Evolutionary conservation across 1,140 invertebrate species (phyloP).

Genomic region (Formica exsecta): DNA sequence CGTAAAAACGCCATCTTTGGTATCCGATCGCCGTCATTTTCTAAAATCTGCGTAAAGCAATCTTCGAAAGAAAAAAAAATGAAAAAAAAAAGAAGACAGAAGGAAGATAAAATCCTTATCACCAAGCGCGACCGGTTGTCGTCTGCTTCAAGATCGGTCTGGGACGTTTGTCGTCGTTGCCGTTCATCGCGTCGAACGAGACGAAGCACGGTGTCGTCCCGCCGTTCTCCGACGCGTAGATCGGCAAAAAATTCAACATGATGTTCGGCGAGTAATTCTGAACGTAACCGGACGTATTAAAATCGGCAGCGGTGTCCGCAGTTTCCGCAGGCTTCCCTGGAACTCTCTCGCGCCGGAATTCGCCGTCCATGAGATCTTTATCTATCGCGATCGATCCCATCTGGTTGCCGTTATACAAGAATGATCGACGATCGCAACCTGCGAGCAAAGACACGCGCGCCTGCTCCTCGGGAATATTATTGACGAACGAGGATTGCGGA

Average conservation of each 20-base stretch:
- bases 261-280: neutral
- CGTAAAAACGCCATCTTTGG: conserved; percentile 44
- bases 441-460: too few relatives aligned
- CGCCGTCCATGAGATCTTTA: neutral
- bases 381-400: neutral
- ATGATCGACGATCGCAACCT: neutral
- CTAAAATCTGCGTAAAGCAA: conserved; percentile 23
- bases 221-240: neutral
- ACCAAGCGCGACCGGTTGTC: neutral
- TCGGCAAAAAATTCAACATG: neutral
- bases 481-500: neutral
- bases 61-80: conserved; percentile 19
- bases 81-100: neutral
- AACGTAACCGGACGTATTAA: neutral
- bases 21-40: conserved; percentile 3
- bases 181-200: neutral
- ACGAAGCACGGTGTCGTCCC: neutral
- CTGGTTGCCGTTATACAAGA: neutral
- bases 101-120: neutral
- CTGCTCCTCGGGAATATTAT: neutral
- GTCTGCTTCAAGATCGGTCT: conserved; percentile 40
- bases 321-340: neutral
- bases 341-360: neutral
- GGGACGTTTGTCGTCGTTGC: neutral
- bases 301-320: too few relatives aligned